Base-by-base conservation (phyloP, 1,140 invertebrate species). In the Eufriesea mexicana region DNA sequence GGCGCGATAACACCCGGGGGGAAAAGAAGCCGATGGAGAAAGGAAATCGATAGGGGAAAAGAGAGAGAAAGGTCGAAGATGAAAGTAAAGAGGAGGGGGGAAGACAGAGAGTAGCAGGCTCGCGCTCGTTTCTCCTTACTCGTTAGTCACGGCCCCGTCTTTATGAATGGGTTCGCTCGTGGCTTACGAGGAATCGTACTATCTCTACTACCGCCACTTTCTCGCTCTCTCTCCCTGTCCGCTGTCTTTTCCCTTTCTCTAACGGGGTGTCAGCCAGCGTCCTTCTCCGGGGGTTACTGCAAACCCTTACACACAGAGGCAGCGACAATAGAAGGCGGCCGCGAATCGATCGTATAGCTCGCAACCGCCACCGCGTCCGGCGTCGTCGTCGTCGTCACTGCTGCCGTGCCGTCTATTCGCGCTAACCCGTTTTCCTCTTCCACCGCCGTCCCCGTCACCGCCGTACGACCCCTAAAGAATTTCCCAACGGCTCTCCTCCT, bases 111-210 rank as follows among this genome's bases (percentile, higher is more conserved):
- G 78, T 66, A 71, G 81, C 51, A 75, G 62, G 83, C 72, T 84
- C 67, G 75, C 84, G 85, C 89, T 84, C 79, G 79, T 84, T 90
- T 90, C 83, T 91, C 83, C 81, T 88, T 89, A 87, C 90, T 91
- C 91, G 90, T 92, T 92, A 91, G 91, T 92, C 91, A 90, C 90
- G 89, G 89, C 89, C 85, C 83, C 87, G 85, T 91, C 91, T 93
- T 93, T 91, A 93, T 93, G 92, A 93, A 93, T 93, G 91, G 90
- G 86, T 90, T 89, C 88, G 87, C 86, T 90, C 84, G 87, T 86
- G 84, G 88, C 90, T 90, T 89, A 91, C 89, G 88, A 91, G 90
- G 87, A 91, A 91, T 92, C 90, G 86, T 89, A 91, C 89, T 91
- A 91, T 88, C 88, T 89, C 89, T 85, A 84, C 84, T 84, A 89